Evolutionary conservation across 2,113 vertebrate species (phyloP).

Genomic region (Protomyctophum bolini): DNA sequence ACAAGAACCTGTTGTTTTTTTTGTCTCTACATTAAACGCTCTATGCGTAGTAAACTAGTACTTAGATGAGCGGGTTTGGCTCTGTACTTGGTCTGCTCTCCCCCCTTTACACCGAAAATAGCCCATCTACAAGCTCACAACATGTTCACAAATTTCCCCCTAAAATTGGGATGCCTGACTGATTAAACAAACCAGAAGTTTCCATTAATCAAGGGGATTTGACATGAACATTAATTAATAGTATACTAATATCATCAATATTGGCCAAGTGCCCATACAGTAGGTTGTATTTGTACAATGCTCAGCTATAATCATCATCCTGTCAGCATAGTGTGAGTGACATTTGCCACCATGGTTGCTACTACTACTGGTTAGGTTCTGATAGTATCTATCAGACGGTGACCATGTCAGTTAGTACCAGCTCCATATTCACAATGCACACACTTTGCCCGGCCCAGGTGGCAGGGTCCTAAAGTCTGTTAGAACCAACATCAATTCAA

Average conservation of each 20-base stretch:
- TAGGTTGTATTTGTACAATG: not conserved
- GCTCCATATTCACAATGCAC: conserved; percentile 3
- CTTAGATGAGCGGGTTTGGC: too few relatives aligned
- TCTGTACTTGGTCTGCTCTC: too few relatives aligned
- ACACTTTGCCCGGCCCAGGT: conserved; percentile 21
- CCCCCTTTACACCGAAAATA: too few relatives aligned
- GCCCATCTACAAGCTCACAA: too few relatives aligned
- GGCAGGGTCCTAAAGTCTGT: conserved; percentile 21
- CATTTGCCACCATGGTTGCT: not conserved
- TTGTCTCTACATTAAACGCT: too few relatives aligned
- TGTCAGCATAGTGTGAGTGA: not conserved
- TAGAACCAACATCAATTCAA: conserved; percentile 38
- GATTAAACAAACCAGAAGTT: too few relatives aligned
- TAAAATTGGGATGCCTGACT: too few relatives aligned
- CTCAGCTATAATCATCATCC: not conserved
- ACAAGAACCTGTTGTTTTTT: not conserved
- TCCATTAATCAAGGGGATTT: too few relatives aligned
- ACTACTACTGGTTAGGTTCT: conserved; percentile 1
- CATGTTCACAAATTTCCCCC: too few relatives aligned
- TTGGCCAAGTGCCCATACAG: not conserved
- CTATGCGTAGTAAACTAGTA: too few relatives aligned
- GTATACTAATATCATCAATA: too few relatives aligned
- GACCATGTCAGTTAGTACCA: conserved; percentile 18
- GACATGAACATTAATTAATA: too few relatives aligned
- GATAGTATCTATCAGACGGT: not conserved